Evolutionary conservation across 2,888 invertebrate species (phyloP).

Genomic region (Alviniconcha strummeri): DNA sequence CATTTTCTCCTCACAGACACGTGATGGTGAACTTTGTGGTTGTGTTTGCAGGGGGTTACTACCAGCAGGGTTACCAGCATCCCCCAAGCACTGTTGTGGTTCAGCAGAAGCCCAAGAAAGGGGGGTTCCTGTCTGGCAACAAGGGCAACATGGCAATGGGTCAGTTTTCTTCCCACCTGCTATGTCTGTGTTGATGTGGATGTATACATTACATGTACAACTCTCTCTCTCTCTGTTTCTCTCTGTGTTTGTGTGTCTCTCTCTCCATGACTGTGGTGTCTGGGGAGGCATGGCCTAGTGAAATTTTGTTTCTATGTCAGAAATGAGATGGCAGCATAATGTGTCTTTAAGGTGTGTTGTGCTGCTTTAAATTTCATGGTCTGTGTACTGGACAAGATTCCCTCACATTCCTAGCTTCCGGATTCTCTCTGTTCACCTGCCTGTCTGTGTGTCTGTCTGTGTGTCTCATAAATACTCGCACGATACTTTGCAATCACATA

Average conservation of each 20-base stretch:
- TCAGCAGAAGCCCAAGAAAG: constrained; percentile 29
- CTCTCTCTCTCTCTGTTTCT: neutral
- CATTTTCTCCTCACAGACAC: too few relatives aligned
- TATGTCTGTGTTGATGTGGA: neutral
- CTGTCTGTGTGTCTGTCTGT: neutral
- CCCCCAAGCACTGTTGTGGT: constrained; percentile 30
- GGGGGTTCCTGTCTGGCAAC: constrained; percentile 43
- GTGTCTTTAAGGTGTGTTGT: neutral
- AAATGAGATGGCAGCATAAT: too few relatives aligned
- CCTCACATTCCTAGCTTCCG: too few relatives aligned
- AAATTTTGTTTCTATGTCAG: too few relatives aligned
- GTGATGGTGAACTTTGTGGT: too few relatives aligned
- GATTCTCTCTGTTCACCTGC: neutral
- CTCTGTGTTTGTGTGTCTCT: neutral
- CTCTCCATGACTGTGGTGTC: neutral
- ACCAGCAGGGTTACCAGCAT: constrained; percentile 32
- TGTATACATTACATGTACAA: neutral
- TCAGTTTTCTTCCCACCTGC: neutral
- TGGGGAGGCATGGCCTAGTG: too few relatives aligned
- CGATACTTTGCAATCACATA: too few relatives aligned
- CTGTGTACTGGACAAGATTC: neutral
- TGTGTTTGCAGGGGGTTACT: constrained; percentile 16
- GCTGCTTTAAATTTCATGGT: neutral
- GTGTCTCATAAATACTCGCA: too few relatives aligned
- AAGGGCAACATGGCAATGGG: constrained; percentile 56